Evolutionary conservation across 2,797 vertebrate species (phyloP).

Genomic region (Acrocephalus scirpaceus): DNA sequence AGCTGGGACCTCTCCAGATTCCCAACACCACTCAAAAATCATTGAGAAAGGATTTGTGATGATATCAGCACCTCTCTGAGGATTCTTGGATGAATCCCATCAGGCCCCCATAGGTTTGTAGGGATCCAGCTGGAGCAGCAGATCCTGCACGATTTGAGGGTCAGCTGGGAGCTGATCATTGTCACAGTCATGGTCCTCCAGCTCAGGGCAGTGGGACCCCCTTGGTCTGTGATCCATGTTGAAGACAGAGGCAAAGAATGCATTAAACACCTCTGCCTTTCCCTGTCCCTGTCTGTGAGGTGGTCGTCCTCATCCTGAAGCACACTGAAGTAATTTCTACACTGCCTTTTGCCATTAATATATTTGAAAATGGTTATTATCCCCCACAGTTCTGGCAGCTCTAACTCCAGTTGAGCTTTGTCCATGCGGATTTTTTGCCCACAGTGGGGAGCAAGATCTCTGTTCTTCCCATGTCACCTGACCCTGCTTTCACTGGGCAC

Average conservation of each 20-base stretch:
- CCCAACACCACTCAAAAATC: neutral
- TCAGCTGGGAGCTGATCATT: neutral
- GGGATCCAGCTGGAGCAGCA: neutral
- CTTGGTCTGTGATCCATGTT: no score
- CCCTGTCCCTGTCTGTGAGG: no score
- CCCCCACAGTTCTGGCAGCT: neutral
- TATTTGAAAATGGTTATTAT: neutral
- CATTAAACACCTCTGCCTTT: neutral
- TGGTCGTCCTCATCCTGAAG: neutral
- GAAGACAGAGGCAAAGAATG: neutral
- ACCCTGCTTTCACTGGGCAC: neutral
- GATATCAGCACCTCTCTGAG: neutral
- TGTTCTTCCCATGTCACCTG: neutral
- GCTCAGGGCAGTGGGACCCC: neutral
- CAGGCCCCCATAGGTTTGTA: neutral
- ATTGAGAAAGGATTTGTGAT: neutral
- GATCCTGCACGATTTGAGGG: neutral
- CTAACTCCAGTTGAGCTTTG: neutral
- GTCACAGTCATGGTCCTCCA: neutral
- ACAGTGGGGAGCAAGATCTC: neutral
- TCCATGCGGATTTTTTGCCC: neutral
- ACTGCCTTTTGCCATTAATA: neutral
- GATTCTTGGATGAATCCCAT: neutral
- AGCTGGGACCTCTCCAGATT: conserved; percentile 3
- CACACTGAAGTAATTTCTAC: neutral